Conservation (phyloP, 2,888 invertebrate species). For the Auanema freiburgensis region DNA sequence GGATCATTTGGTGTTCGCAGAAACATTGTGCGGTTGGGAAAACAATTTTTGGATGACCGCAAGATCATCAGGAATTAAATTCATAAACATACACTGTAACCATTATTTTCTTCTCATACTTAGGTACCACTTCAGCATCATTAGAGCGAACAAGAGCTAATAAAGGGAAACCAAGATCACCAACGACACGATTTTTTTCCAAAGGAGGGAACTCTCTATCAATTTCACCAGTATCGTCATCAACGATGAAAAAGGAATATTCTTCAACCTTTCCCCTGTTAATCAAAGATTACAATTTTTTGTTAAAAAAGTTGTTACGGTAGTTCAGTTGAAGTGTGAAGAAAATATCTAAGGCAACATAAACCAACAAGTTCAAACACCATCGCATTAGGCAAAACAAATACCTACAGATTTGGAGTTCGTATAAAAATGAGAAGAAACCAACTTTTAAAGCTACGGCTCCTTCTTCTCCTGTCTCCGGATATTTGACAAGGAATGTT, state of each 20-base stretch:
- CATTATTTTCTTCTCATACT: slow-evolving; percentile 19
- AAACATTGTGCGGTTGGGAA: too few relatives aligned
- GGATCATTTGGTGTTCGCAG: too few relatives aligned
- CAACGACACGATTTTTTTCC: slow-evolving; percentile 36
- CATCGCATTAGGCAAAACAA: not conserved
- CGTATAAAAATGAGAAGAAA: slow-evolving; percentile 13
- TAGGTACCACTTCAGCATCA: too few relatives aligned
- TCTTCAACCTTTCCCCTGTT: slow-evolving; percentile 32
- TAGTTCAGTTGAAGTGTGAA: not conserved
- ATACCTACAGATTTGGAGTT: not conserved
- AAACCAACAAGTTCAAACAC: too few relatives aligned
- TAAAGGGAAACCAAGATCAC: slow-evolving; percentile 33
- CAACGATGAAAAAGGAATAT: slow-evolving; percentile 41
- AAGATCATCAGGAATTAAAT: too few relatives aligned
- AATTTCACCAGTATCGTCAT: slow-evolving; percentile 40
- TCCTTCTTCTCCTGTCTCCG: not conserved
- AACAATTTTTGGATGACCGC: too few relatives aligned
- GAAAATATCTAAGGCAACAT: too few relatives aligned
- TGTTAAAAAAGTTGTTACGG: not conserved
- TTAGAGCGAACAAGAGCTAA: slow-evolving; percentile 15
- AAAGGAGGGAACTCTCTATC: slow-evolving; percentile 39
- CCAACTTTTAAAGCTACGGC: not conserved
- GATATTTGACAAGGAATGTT: too few relatives aligned
- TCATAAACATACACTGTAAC: slow-evolving; percentile 22
- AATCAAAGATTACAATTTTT: slow-evolving; percentile 4